phyloP scores from a whole-genome alignment of 35 echinoderm and acorn worm genomes.

The Patiria miniata region DNA sequence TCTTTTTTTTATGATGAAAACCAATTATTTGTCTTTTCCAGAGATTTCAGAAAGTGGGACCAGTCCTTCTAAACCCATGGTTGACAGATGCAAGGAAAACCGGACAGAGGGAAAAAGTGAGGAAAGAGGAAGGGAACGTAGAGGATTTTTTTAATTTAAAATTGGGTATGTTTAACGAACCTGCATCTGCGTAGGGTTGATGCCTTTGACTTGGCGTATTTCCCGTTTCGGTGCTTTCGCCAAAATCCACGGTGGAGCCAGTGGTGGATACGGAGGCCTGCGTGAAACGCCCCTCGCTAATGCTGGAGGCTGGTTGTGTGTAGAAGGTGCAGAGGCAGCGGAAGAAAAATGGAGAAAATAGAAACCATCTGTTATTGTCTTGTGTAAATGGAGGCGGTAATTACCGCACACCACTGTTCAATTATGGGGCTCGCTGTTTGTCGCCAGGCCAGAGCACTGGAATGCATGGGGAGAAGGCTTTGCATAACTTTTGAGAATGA shows the following conservation, averaged over 20 bases:
- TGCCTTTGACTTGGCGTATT: slow-evolving; percentile 77
- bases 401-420: background rate
- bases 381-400: background rate
- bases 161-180: slow-evolving; percentile 16
- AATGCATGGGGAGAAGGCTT: background rate
- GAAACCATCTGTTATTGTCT: slow-evolving; percentile 23
- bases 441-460: background rate
- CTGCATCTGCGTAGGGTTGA: slow-evolving; percentile 71
- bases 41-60: too few relatives aligned
- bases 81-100: too few relatives aligned
- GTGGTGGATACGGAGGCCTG: background rate
- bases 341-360: background rate
- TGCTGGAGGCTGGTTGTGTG: background rate
- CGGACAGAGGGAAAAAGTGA: too few relatives aligned
- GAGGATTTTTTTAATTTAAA: background rate
- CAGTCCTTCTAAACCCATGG: too few relatives aligned
- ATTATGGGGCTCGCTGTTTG: background rate
- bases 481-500: too few relatives aligned
- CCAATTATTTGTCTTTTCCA: too few relatives aligned
- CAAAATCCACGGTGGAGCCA: slow-evolving; percentile 46
- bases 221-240: slow-evolving; percentile 82
- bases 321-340: background rate
- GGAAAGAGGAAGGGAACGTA: background rate
- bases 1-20: too few relatives aligned
- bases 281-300: background rate